A percentile compares a stretch with the other conserved stretches of the same genome.
These are phyloP conservation scores for Pseudomyrmex pallidus DNA, from an alignment of 1,140 invertebrate genomes.

Conservation along the genomic window DNA sequence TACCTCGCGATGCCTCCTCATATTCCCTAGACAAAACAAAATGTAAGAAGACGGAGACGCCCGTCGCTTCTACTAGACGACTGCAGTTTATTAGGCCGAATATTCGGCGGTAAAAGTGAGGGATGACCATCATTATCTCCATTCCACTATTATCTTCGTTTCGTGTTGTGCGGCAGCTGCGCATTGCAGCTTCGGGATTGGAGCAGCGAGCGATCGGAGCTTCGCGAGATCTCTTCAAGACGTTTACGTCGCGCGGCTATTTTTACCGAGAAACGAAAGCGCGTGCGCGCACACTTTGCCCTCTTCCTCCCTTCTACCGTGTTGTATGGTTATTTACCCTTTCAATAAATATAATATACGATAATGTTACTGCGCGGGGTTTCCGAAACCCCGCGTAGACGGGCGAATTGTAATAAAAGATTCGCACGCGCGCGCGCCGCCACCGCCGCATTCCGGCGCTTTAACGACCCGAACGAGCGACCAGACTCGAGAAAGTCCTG, in stretches of 20 bases:
- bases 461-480: slow-evolving; percentile 72
- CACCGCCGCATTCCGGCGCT: slow-evolving; percentile 68
- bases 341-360: slow-evolving; percentile 79
- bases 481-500: slow-evolving; percentile 70
- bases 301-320: not conserved
- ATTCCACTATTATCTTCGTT: slow-evolving; percentile 47
- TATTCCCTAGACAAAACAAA: slow-evolving; percentile 25
- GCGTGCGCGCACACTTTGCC: slow-evolving; percentile 14
- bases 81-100: slow-evolving; percentile 53
- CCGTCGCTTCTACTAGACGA: slow-evolving; percentile 52
- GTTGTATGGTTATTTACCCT: slow-evolving; percentile 73
- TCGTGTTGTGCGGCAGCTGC: slow-evolving; percentile 55
- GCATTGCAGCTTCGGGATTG: slow-evolving; percentile 50
- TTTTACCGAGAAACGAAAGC: slow-evolving; percentile 49
- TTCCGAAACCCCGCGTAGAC: slow-evolving; percentile 46
- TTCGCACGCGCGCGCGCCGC: slow-evolving; percentile 8
- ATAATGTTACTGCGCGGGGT: slow-evolving; percentile 75
- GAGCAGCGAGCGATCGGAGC: slow-evolving; percentile 13
- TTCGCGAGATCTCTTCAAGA: not conserved
- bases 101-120: slow-evolving; percentile 56
- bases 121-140: slow-evolving; percentile 60
- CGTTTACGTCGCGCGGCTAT: slow-evolving; percentile 47
- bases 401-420: slow-evolving; percentile 74
- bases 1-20: slow-evolving; percentile 23
- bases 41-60: not conserved